phyloP scores from a whole-genome alignment of 2,888 invertebrate species.

The Andrena fulva region DNA sequence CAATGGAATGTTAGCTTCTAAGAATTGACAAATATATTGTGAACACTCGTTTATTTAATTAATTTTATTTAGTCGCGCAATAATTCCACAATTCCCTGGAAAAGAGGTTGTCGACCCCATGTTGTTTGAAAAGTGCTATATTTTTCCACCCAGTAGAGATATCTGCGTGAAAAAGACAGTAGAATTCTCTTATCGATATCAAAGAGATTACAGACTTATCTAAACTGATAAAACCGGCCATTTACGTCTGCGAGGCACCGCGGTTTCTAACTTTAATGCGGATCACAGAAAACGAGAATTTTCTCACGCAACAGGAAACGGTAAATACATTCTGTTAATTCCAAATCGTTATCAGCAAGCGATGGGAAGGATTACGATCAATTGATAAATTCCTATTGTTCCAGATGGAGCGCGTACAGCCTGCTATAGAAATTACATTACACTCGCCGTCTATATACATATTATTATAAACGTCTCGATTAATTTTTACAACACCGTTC shows the following conservation, averaged over 20 bases:
- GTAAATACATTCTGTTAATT: neutral
- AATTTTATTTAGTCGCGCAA: neutral
- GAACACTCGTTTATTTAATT: neutral
- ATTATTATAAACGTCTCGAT: no score
- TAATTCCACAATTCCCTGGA: neutral
- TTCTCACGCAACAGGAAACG: neutral
- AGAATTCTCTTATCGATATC: constrained; percentile 24
- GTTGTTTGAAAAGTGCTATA: neutral
- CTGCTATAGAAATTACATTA: no score
- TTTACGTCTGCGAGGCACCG: constrained; percentile 12
- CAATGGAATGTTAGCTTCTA: neutral
- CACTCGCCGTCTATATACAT: no score
- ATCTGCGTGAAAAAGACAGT: neutral
- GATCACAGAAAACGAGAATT: neutral
- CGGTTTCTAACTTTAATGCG: neutral
- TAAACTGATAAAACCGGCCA: constrained; percentile 32
- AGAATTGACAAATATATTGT: no score
- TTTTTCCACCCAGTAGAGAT: neutral
- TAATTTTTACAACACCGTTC: no score
- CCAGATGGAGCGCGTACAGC: no score
- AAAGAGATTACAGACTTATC: constrained; percentile 45
- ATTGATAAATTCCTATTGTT: no score
- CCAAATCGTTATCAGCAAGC: neutral
- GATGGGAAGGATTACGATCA: no score
- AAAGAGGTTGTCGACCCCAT: constrained; percentile 14